Percentiles rank a stretch among this genome's conserved stretches.
phyloP scores from a whole-genome alignment of 2,888 invertebrate species.

The Hermodice carunculata region DNA sequence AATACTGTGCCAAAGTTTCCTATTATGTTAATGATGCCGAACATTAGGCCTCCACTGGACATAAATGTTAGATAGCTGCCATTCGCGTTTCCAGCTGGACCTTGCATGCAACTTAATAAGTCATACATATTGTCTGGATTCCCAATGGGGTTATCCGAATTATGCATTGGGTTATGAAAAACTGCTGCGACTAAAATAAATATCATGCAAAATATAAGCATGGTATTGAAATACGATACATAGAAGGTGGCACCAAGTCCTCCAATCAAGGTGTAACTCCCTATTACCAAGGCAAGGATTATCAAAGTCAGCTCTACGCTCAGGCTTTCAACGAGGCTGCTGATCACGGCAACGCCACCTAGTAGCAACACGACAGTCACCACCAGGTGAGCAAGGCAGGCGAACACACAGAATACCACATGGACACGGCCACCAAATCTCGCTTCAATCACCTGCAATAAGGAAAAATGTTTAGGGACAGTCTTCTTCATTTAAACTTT shows the following conservation, averaged over 20 bases:
- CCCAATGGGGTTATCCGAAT: conserved; percentile 33
- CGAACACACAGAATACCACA: conserved; percentile 61
- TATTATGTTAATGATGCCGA: conserved; percentile 59
- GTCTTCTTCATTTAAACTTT: too few species aligned
- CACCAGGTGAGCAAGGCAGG: conserved; percentile 60
- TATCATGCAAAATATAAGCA: conserved; percentile 58
- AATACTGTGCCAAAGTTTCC: conserved; percentile 60
- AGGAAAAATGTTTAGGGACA: background rate
- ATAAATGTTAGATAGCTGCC: conserved; percentile 60
- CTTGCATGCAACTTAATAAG: conserved; percentile 55
- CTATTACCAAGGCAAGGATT: conserved; percentile 62
- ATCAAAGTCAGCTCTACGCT: conserved; percentile 60
- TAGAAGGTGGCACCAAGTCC: conserved; percentile 67
- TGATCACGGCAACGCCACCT: conserved; percentile 60
- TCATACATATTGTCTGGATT: conserved; percentile 52
- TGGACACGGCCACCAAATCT: conserved; percentile 59
- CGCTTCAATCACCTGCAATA: conserved; percentile 56
- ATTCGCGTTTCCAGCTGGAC: conserved; percentile 57
- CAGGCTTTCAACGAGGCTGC: conserved; percentile 56
- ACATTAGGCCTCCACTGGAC: conserved; percentile 57
- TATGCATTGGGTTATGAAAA: conserved; percentile 53
- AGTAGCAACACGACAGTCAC: conserved; percentile 60
- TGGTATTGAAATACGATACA: conserved; percentile 66
- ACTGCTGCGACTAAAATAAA: conserved; percentile 62
- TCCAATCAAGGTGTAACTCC: conserved; percentile 63